phyloP scores from a whole-genome alignment of 1,140 invertebrate species.

The Physella acuta region DNA sequence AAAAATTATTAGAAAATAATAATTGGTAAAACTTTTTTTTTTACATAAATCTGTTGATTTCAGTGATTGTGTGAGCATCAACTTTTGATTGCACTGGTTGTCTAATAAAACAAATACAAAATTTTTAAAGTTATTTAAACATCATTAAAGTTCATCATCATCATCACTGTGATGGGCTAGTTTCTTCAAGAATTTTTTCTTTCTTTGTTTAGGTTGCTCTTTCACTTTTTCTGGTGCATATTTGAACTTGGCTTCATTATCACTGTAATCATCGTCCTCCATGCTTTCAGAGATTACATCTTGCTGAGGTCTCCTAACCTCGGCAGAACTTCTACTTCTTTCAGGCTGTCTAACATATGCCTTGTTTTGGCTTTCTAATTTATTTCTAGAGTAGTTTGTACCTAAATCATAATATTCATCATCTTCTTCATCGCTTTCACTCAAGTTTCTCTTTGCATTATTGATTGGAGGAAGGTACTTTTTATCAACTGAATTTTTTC shows the following conservation, averaged over 20 bases:
- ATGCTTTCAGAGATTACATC: constrained; percentile 22
- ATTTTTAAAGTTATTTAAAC: not conserved
- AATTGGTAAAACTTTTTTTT: too few species aligned
- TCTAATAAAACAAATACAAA: not conserved
- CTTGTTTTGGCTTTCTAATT: constrained; percentile 8
- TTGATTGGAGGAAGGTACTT: too few species aligned
- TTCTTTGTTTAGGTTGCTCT: constrained; percentile 32
- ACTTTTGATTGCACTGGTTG: not conserved
- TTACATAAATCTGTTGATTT: too few species aligned
- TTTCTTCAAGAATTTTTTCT: constrained; percentile 38
- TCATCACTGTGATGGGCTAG: constrained; percentile 26
- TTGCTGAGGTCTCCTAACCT: constrained; percentile 26
- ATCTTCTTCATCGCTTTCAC: too few species aligned
- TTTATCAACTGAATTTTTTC: too few species aligned
- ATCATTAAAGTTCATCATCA: too few species aligned
- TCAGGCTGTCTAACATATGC: constrained; percentile 14
- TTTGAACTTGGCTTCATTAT: constrained; percentile 16
- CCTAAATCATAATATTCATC: too few species aligned
- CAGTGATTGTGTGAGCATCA: not conserved
- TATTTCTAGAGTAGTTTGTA: constrained; percentile 7
- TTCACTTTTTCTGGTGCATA: constrained; percentile 29
- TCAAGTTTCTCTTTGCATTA: too few species aligned
- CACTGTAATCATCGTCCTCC: constrained; percentile 4
- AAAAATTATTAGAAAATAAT: too few species aligned
- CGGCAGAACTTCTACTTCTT: constrained; percentile 7